Evolutionary conservation across 2,113 vertebrate genomes (phyloP), one percentile per base, ranked within the genome.

Genomic region (Spea multiplicata): DNA sequence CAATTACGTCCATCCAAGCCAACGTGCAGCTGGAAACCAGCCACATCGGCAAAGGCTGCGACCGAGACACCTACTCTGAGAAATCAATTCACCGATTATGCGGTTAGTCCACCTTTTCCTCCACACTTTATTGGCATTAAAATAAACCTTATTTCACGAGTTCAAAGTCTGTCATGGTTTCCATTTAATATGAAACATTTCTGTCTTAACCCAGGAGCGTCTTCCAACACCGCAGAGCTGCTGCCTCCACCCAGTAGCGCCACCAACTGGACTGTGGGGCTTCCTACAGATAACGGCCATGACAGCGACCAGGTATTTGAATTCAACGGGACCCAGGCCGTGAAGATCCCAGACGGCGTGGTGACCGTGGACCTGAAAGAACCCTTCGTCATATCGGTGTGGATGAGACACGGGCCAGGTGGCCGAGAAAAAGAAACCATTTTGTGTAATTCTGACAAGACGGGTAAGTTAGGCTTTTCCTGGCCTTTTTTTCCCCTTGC

Each of bases 231-330:
- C 0, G 88, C 93, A 6, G 97, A 99, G 86, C 94, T 99, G 8
- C 94, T 99, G 0, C 97, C 97, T 0, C 88, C 96, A 71, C 96
- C 97, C 0, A 96, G 95, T 82, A 93, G 87, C 67, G 82, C 92
- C 5, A 75, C 91, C 4, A 98, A 97, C 92, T 99, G 97, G 97
- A 99, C 97, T 0, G 8, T 88, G 0, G 95, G 95, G 5, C 93
- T 99, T 67, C 96, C 96, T 44, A 98, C 97, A 0, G 97, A 99
- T 75, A 99, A 99, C 0, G 97, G 96, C 6, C 97, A 98, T 0
- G 97, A 99, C 91, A 98, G 97, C 0, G 96, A 99, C 91, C 96
- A 97, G 82, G 95, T 99, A 84, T 99, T 98, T 66, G 97, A 99
- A 86, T 99, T 99, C 65, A 98, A 99, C 0, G 97, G 97, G 87